phyloP scores from a whole-genome alignment of 1,140 invertebrate genomes.

The Gryllus bimaculatus region DNA sequence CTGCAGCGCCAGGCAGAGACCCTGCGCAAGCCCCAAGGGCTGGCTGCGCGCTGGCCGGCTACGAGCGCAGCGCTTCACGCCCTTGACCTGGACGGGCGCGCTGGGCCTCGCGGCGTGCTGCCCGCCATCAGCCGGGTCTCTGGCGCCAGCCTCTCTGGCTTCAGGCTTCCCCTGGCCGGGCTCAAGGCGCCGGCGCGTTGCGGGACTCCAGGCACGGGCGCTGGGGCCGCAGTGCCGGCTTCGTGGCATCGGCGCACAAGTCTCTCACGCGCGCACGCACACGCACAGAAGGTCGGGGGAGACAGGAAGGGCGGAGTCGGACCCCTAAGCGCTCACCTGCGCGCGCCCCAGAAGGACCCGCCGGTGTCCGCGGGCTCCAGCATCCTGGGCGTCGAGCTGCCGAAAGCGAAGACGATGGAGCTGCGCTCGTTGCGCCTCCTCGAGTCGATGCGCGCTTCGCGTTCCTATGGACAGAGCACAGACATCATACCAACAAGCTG shows the following conservation, averaged over 20 bases:
- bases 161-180: no score
- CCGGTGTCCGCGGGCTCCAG: constrained; percentile 70
- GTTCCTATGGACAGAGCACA: constrained; percentile 40
- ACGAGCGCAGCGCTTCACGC: no score
- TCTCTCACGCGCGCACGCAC: constrained; percentile 64
- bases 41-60: no score
- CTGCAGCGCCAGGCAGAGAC: no score
- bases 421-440: constrained; percentile 58
- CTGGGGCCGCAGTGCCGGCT: no score
- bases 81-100: no score
- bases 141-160: no score
- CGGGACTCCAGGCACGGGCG: no score
- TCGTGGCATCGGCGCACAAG: constrained; percentile 47
- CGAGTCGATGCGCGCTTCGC: constrained; percentile 70
- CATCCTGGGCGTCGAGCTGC: constrained; percentile 78
- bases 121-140: no score
- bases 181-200: no score
- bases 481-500: background rate
- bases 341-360: constrained; percentile 68
- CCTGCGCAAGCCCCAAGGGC: no score
- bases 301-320: constrained; percentile 65
- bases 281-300: constrained; percentile 67
- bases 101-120: no score
- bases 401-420: constrained; percentile 71
- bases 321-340: constrained; percentile 41